Evolutionary conservation across 37 sponge, comb jelly and placozoan genomes (phyloP).

Genomic region (Tethya wilhelma): DNA sequence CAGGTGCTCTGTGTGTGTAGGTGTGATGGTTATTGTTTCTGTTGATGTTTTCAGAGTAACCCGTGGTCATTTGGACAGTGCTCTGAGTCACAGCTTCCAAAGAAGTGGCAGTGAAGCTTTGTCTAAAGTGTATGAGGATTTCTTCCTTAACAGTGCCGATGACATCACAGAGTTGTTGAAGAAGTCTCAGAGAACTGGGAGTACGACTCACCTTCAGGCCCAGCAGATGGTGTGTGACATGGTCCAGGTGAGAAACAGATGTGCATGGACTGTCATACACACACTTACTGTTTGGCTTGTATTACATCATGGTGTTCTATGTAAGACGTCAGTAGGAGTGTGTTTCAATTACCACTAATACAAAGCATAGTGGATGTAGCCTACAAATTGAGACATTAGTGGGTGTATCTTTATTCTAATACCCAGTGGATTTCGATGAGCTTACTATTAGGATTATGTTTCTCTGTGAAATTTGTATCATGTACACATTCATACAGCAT

Average conservation of each 20-base stretch:
- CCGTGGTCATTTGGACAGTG: constrained; percentile 2
- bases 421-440: too few relatives aligned
- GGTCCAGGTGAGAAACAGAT: constrained; percentile 38
- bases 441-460: too few relatives aligned
- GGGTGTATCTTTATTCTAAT: not conserved
- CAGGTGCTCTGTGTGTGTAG: constrained; percentile 6
- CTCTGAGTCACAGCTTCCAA: constrained; percentile 21
- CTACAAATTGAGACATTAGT: too few relatives aligned
- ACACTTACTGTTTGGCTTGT: not conserved
- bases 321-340: too few relatives aligned
- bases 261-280: not conserved
- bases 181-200: not conserved
- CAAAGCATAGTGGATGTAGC: too few relatives aligned
- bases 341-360: too few relatives aligned
- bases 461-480: too few relatives aligned
- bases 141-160: constrained; percentile 58
- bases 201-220: constrained; percentile 25
- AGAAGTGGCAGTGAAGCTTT: not conserved
- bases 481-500: too few relatives aligned
- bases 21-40: not conserved
- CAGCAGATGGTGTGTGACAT: constrained; percentile 51
- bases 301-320: not conserved
- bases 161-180: constrained; percentile 48
- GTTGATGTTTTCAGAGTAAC: constrained; percentile 15
- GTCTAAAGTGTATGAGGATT: constrained; percentile 42